Evolutionary conservation across 2,113 vertebrate species (phyloP).

Genomic region (Scolopax mira): DNA sequence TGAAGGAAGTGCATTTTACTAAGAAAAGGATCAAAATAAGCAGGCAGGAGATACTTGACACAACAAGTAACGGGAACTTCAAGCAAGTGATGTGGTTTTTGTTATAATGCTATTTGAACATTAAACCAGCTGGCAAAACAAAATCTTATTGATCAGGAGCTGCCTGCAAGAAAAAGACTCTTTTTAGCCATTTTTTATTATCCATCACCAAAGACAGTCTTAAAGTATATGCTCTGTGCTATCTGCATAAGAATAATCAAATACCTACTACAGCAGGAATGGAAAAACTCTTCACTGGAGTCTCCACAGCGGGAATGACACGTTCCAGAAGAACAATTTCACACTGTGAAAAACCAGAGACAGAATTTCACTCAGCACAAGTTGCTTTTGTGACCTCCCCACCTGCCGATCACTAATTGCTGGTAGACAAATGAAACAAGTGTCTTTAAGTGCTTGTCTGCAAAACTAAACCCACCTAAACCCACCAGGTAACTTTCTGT

Average conservation of each 20-base stretch:
- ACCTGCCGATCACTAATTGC: not conserved
- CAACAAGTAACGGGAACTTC: not conserved
- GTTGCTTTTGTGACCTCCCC: not conserved
- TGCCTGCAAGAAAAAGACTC: not conserved
- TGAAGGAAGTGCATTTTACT: not conserved
- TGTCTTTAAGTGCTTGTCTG: not conserved
- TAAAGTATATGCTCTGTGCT: not conserved
- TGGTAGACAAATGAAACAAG: not conserved
- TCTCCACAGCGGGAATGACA: not conserved
- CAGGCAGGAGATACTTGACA: not conserved
- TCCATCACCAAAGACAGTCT: not conserved
- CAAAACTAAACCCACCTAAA: not conserved
- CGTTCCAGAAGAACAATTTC: not conserved
- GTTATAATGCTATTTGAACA: not conserved
- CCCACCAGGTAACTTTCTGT: not conserved
- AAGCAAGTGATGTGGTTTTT: not conserved
- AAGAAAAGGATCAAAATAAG: not conserved
- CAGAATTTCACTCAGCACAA: not conserved
- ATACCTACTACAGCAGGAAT: not conserved
- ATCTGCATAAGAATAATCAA: not conserved
- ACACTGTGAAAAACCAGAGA: not conserved
- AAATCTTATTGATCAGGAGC: not conserved
- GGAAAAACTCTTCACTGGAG: not conserved
- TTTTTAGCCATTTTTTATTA: not conserved
- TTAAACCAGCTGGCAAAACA: not conserved